Conservation (phyloP, 2,888 invertebrate species). For the Ptychoptera contaminata region DNA sequence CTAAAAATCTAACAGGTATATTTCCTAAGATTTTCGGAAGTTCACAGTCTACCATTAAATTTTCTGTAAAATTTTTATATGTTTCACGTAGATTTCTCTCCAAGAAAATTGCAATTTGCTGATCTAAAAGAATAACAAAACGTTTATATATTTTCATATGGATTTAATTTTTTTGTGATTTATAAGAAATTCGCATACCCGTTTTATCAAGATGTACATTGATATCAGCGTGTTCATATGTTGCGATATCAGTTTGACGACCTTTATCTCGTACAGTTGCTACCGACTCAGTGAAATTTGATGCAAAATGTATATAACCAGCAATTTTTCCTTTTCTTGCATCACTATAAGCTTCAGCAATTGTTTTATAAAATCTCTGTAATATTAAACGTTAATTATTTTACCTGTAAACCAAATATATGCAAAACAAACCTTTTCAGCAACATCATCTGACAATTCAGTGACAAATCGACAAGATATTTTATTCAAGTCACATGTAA, state of each 20-base stretch:
- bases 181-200: conserved; percentile 38
- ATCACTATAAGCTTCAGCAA: conserved; percentile 36
- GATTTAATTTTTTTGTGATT: conserved; percentile 8
- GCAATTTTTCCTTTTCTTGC: conserved; percentile 39
- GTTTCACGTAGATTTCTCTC: conserved; percentile 50
- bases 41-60: conserved; percentile 47
- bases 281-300: conserved; percentile 55
- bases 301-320: conserved; percentile 50
- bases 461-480: conserved; percentile 46
- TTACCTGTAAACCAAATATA: too few relatives aligned
- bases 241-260: conserved; percentile 35
- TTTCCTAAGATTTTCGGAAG: conserved; percentile 38
- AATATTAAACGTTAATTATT: conserved; percentile 8
- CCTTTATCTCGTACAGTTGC: conserved; percentile 39
- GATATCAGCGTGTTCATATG: conserved; percentile 44
- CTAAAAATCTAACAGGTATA: conserved; percentile 48
- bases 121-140: conserved; percentile 40
- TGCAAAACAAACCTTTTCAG: conserved; percentile 27
- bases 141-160: conserved; percentile 12
- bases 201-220: conserved; percentile 59
- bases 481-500: conserved; percentile 36
- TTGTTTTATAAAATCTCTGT: conserved; percentile 35
- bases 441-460: conserved; percentile 39
- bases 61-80: conserved; percentile 48
- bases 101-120: conserved; percentile 63